Evolutionary conservation across 2,888 invertebrate genomes (phyloP), one percentile per base, ranked within the genome.

Genomic region (Griposia aprilina): DNA sequence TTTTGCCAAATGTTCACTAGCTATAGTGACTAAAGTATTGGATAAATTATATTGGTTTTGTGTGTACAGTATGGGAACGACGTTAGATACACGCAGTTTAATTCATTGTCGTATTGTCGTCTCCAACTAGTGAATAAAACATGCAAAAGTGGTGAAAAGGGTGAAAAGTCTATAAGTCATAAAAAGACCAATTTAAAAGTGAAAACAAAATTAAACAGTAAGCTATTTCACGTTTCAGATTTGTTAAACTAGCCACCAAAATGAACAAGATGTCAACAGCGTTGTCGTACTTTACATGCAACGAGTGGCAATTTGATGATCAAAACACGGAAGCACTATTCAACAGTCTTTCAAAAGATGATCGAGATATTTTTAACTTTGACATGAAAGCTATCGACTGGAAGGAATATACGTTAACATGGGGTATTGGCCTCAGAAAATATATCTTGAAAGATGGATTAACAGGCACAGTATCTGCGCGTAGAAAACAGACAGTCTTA

Each of bases 251-350:
- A 23, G 77, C 78, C 8, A 52, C 3, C 0, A 80, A 48, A 60
- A 36, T 76, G 59, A 65, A 59, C 41, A 81, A 20, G 4, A 23
- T 79, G 50, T 13, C 63, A n/a, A 6, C 23, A 13, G n/a, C 17
- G 0, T 8, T 80, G 0, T 26, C 66, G 7, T 65, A 45, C 23
- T 79, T 76, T 45, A 0, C 0, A 1, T 26, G 6, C 20, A 23
- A 82, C 13, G 23, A 66, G 4, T 79, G 79, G 79, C 52, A 82
- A 0, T 80, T 80, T 41, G 78, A 80, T 6, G 66, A 83, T 7
- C 7, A n/a, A 67, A 80, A 83, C 4, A 80, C 83, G 1, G 66
- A 11, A 17, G 23, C 17, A 23, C 48, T 80, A 15, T 60, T 55
- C 26, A 15, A 48, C 5, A 80, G 26, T 30, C 66, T 80, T 15